Evolutionary conservation across 2,797 vertebrate genomes (phyloP), one percentile per base, ranked within the genome.

Genomic region (Poecilia velifera): DNA sequence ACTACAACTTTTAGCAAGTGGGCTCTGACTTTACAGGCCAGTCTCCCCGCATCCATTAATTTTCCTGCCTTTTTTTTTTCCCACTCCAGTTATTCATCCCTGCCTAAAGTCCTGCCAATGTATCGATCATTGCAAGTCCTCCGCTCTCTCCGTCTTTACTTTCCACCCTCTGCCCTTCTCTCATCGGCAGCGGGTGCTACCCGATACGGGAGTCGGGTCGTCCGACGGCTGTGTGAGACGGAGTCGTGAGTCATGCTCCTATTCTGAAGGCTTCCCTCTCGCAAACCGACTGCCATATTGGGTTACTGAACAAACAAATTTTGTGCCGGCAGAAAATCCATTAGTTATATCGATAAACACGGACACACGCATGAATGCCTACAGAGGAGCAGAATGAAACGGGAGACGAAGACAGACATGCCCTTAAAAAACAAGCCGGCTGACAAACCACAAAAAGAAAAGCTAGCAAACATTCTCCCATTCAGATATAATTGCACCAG

Each of bases 231-330:
- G 90, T 92, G 93, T 93, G 90, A 87, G 91, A 94, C 89, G 89
- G 84, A 91, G 83, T 93, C 91, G 79, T 93, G 93, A 95, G 89
- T 95, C 93, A 95, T 90, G 94, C 89, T 93, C 94, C 93, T 94
- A 94, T 95, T 95, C 92, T 90, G 90, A 93, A 92, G 88, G 77
- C 88, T 86, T 72, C 81, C 91, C 90, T 92, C 90, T 92, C 93
- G 92, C 93, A 93, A 95, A 95, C 92, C 62, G 43, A 76, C 91
- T 79, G 84, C 80, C 79, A 62, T 89, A 89, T 94, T 88, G 70
- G 47, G 88, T 96, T 95, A 90, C 94, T 87, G 92, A 89, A 77
- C 93, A 95, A 96, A 95, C 92, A 95, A 95, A 95, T 92, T 90
- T 87, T 81, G 81, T 84, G 76, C 88, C 88, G 71, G 89, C 91